Conservation (phyloP, 2,797 vertebrate genomes). For the Toxotes lorentzi region DNA sequence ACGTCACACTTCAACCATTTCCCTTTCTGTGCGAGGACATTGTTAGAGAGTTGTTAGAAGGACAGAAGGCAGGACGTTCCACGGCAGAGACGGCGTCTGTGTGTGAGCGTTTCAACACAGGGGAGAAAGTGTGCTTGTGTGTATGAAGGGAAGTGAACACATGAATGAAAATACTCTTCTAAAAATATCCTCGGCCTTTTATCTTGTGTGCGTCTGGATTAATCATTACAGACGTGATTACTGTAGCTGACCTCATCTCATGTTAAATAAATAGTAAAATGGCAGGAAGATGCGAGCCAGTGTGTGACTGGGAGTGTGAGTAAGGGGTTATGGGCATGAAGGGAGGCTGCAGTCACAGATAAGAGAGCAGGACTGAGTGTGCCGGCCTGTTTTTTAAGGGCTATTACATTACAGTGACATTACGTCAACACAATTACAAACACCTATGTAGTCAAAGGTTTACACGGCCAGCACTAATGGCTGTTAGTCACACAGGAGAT, state of each 20-base stretch:
- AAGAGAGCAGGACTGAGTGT: constrained; percentile 58
- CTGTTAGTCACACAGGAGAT: constrained; percentile 65
- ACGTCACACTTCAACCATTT: constrained; percentile 73
- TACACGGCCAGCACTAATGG: constrained; percentile 47
- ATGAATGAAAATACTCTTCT: constrained; percentile 37
- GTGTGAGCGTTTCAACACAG: background rate
- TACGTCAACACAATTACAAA: constrained; percentile 72
- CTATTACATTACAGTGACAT: constrained; percentile 55
- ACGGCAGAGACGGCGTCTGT: constrained; percentile 37
- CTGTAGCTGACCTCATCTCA: constrained; percentile 22
- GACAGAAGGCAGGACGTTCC: constrained; percentile 71
- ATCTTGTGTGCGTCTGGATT: constrained; percentile 33
- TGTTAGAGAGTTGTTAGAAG: constrained; percentile 80
- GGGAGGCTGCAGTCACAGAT: constrained; percentile 63
- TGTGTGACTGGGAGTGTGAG: constrained; percentile 45
- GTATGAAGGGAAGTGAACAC: constrained; percentile 42
- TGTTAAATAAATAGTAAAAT: constrained; percentile 32
- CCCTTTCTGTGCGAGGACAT: constrained; percentile 69
- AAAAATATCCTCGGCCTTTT: constrained; percentile 37
- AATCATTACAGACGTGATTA: constrained; percentile 39
- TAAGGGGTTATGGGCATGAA: constrained; percentile 68
- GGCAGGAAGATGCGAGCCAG: constrained; percentile 24
- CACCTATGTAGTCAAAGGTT: constrained; percentile 63
- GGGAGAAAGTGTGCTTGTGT: constrained; percentile 62
- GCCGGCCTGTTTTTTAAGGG: constrained; percentile 45